A percentile compares a stretch with the other conserved stretches of the same genome.
phyloP scores from a whole-genome alignment of 2,113 vertebrate genomes.

The Sphyrna mokarran region DNA sequence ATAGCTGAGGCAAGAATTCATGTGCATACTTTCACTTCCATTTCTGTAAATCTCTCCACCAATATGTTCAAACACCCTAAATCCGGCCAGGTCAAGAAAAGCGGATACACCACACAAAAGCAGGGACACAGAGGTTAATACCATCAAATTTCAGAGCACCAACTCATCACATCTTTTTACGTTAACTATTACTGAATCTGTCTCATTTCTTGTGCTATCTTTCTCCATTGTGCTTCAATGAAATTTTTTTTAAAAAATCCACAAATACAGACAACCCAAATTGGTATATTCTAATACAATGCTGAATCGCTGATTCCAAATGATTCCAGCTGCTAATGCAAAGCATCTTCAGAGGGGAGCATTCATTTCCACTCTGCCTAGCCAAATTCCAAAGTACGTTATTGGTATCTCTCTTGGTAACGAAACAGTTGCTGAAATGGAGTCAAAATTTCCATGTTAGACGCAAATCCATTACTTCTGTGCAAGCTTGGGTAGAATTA shows the following conservation, averaged over 20 bases:
- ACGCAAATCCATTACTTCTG: not conserved
- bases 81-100: not conserved
- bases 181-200: not conserved
- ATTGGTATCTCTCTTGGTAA: not conserved
- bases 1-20: not conserved
- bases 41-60: not conserved
- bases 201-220: not conserved
- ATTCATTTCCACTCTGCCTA: not conserved
- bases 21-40: not conserved
- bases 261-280: not conserved
- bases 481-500: not conserved
- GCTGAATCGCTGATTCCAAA: not conserved
- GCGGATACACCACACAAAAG: not conserved
- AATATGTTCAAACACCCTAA: not conserved
- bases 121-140: not conserved
- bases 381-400: not conserved
- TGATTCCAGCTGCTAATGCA: not conserved
- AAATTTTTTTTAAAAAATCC: not conserved
- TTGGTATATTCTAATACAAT: not conserved
- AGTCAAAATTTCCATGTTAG: not conserved
- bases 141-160: not conserved
- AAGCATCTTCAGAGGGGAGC: not conserved
- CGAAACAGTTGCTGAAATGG: not conserved
- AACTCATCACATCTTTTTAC: not conserved
- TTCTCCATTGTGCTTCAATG: not conserved